Conservation (phyloP, 2,797 vertebrate species). For the Phaenicophaeus curvirostris region DNA sequence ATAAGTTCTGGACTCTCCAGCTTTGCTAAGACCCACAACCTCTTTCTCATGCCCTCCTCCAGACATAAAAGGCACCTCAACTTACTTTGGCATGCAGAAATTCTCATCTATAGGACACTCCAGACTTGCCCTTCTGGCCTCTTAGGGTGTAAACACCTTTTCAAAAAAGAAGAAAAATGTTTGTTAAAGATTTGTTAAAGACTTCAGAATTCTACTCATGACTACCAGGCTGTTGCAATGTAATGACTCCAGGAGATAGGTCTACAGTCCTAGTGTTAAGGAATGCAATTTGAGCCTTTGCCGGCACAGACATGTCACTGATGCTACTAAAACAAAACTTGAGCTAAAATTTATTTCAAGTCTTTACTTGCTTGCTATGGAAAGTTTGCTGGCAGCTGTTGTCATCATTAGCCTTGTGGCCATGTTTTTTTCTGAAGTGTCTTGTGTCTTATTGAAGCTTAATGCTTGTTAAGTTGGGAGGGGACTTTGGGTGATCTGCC, state of each 20-base stretch:
- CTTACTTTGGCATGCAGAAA: background rate
- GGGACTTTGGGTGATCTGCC: constrained; percentile 75
- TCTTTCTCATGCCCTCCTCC: background rate
- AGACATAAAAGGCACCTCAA: background rate
- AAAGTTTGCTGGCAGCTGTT: constrained; percentile 83
- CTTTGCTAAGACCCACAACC: background rate
- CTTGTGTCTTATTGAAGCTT: constrained; percentile 80
- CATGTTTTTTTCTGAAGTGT: constrained; percentile 80
- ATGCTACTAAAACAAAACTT: constrained; percentile 80
- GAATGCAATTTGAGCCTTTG: constrained; percentile 77
- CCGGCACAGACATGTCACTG: constrained; percentile 83
- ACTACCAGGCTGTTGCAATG: constrained; percentile 49
- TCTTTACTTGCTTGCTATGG: constrained; percentile 81
- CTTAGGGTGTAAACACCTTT: background rate
- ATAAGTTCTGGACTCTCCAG: background rate
- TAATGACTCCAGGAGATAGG: constrained; percentile 45
- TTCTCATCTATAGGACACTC: background rate
- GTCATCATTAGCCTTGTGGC: constrained; percentile 85
- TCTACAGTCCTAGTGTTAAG: constrained; percentile 77
- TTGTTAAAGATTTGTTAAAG: background rate
- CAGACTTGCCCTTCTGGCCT: background rate
- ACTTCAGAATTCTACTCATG: constrained; percentile 27
- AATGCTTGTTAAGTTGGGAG: constrained; percentile 83
- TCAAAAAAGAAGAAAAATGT: constrained; percentile 9
- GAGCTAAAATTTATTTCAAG: constrained; percentile 80